Evolutionary conservation across 2,888 invertebrate genomes (phyloP), one percentile per base, ranked within the genome.

Genomic region (Mesorhabditis spiculigera): DNA sequence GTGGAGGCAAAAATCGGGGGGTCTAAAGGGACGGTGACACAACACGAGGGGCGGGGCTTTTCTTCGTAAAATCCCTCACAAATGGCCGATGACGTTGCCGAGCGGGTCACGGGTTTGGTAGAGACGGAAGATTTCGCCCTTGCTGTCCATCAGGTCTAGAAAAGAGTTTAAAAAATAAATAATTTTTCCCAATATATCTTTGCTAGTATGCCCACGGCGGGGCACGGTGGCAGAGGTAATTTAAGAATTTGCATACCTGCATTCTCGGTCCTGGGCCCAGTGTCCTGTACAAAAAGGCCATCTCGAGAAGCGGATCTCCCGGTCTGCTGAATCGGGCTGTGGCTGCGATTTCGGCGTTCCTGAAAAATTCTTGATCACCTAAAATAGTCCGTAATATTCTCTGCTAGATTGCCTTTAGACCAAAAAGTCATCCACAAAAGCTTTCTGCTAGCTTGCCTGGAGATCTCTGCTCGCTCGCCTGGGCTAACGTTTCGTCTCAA

Each of bases 71-170:
- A 28, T 28, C 28, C 65, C 70, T 74, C 69, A 77, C 73, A 76
- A 76, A 65, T 76, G 76, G 67, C 74, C 71, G 8, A 78, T 72
- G 65, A 78, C 70, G 65, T 76, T 72, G 71, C 76, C 75, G 68
- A 72, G 68, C 16, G 74, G 73, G 69, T 78, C 78, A 50, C 78
- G 67, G 42, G 78, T 78, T 67, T 78, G 76, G 68, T 78, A 78
- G 67, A 78, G 70, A 44, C 71, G 69, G 68, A 74, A 75, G 45
- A 72, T 73, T 68, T 77, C 77, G 10, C 58, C 58, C 10, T n/a
- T 50, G n/a, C 58, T n/a, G 58, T n/a, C n/a, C 58, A n/a, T 50
- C 3, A 13, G 58, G 8, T 50, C 10, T 13, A 13, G 58, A 50
- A 28, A 28, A 1, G 28, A 28, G 28, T 28, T 28, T 28, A 28